These are phyloP conservation scores for Anarhynchus alexandrinus DNA, from an alignment of 2,113 vertebrate genomes.

Conservation along the genomic window DNA sequence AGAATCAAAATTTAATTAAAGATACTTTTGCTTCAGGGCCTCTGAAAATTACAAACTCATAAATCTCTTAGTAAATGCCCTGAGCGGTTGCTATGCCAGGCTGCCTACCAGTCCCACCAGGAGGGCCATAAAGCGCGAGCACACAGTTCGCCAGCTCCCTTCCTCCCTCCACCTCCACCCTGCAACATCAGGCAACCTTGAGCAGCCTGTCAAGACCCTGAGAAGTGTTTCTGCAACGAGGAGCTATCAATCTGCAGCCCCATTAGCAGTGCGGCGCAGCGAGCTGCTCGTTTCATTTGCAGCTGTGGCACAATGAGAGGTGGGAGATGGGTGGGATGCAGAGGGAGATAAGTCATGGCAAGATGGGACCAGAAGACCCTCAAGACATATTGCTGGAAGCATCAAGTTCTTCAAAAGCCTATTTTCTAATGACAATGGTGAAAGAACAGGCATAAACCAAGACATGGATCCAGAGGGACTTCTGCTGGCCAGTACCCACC, in stretches of 20 bases:
- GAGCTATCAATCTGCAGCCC: constrained; percentile 18
- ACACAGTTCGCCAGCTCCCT: background rate
- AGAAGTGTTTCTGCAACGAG: constrained; percentile 37
- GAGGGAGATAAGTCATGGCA: background rate
- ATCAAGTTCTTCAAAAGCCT: background rate
- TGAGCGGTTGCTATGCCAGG: background rate
- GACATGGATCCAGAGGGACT: background rate
- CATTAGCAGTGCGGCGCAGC: accelerated
- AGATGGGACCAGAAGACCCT: background rate
- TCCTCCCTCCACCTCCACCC: background rate
- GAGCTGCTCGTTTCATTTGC: background rate
- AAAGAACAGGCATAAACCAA: background rate
- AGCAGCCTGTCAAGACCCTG: background rate
- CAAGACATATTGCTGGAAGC: background rate
- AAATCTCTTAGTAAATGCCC: constrained; percentile 59
- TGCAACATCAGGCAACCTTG: constrained; percentile 30
- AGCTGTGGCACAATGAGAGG: background rate
- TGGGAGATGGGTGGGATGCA: background rate
- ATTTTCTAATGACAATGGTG: background rate
- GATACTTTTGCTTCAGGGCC: constrained; percentile 43
- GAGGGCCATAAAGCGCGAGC: background rate
- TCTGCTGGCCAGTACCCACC: background rate
- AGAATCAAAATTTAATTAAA: constrained; percentile 65
- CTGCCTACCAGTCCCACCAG: constrained; percentile 28
- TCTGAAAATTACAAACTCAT: constrained; percentile 59